phyloP scores from a whole-genome alignment of 2,113 vertebrate species.

The Mustela nigripes region DNA sequence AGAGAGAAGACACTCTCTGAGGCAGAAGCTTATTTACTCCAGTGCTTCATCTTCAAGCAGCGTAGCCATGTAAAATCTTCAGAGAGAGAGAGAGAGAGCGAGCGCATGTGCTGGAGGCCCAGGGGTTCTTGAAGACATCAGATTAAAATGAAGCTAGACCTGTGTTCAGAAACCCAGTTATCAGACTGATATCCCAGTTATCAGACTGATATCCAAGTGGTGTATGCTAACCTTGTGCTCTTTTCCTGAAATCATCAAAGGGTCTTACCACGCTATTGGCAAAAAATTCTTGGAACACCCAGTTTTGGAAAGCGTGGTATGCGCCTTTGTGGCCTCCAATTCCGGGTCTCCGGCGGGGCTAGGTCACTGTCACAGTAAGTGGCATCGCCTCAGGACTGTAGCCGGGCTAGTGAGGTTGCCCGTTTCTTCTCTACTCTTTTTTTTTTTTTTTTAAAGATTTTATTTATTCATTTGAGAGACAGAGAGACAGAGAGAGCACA shows the following conservation, averaged over 20 bases:
- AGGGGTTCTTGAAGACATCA: not conserved
- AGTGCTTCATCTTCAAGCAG: not conserved
- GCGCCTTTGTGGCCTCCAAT: not conserved
- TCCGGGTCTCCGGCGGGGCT: not conserved
- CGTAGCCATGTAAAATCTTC: not conserved
- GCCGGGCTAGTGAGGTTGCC: not conserved
- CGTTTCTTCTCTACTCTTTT: no score
- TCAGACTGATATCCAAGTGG: not conserved
- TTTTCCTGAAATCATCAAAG: not conserved
- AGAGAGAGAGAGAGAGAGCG: not conserved
- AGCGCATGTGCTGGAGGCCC: not conserved
- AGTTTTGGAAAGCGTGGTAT: not conserved
- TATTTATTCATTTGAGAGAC: no score
- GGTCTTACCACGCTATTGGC: not conserved
- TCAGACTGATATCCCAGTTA: not conserved
- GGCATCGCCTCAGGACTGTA: not conserved
- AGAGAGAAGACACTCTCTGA: not conserved
- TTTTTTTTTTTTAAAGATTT: no score
- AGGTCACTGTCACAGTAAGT: not conserved
- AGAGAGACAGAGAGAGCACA: no score
- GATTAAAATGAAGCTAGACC: not conserved
- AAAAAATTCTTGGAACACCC: not conserved
- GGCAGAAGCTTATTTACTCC: not conserved
- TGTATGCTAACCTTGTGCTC: not conserved
- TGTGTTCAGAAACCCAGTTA: not conserved